Conservation (phyloP, 2,888 invertebrate species). For the Idaea dimidiata region DNA sequence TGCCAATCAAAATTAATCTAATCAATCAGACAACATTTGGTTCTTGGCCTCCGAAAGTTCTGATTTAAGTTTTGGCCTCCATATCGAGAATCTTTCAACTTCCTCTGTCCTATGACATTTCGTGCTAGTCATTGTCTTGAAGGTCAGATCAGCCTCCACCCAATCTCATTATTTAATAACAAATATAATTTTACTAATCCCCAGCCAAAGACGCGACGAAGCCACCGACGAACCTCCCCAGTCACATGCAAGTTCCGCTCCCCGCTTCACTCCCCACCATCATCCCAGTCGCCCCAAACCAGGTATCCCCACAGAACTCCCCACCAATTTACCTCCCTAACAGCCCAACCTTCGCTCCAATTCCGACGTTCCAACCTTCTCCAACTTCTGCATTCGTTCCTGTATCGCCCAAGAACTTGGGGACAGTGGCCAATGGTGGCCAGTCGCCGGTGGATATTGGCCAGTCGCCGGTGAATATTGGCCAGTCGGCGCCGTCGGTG, state of each 20-base stretch:
- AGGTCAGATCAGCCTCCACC: neutral
- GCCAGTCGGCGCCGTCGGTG: slow-evolving; percentile 42
- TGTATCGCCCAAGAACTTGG: slow-evolving; percentile 21
- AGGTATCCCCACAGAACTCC: slow-evolving; percentile 37
- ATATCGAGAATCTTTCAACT: too few relatives aligned
- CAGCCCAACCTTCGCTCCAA: slow-evolving; percentile 4
- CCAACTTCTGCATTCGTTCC: slow-evolving; percentile 1
- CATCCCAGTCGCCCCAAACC: slow-evolving; percentile 48
- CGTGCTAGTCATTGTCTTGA: too few relatives aligned
- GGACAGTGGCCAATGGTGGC: slow-evolving; percentile 49
- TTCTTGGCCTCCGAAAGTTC: too few relatives aligned
- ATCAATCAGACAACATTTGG: too few relatives aligned
- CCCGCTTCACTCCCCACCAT: slow-evolving; percentile 55
- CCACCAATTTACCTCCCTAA: slow-evolving; percentile 7
- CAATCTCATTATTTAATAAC: neutral
- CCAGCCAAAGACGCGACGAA: slow-evolving; percentile 58
- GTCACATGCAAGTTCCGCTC: slow-evolving; percentile 53
- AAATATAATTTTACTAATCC: neutral
- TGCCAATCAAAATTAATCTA: too few relatives aligned
- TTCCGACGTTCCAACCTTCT: slow-evolving; percentile 34
- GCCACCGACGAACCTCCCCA: slow-evolving; percentile 42
- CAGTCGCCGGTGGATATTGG: slow-evolving; percentile 49
- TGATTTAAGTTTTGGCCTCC: too few relatives aligned
- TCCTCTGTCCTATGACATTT: too few relatives aligned
- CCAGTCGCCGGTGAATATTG: slow-evolving; percentile 34